phyloP scores from a whole-genome alignment of 2,113 vertebrate genomes.

The Apeltes quadracus region DNA sequence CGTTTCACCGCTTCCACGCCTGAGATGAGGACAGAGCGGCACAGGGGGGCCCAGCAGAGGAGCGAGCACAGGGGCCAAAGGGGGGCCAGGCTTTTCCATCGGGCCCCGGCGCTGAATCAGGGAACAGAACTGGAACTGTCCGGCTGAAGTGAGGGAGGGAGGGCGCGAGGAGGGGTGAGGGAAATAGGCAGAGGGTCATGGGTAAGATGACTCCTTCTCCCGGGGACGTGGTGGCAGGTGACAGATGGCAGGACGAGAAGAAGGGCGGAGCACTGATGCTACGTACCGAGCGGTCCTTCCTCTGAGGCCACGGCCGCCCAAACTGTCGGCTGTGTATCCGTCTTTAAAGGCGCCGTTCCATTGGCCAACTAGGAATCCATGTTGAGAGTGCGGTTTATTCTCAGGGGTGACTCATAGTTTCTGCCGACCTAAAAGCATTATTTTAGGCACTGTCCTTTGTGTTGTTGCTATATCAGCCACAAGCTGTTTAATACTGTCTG shows the following conservation, averaged over 20 bases:
- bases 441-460: slow-evolving; percentile 47
- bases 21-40: slow-evolving; percentile 2
- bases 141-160: slow-evolving; percentile 17
- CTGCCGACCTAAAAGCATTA: slow-evolving; percentile 38
- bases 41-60: neutral
- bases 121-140: slow-evolving; percentile 57
- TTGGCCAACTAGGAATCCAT: slow-evolving; percentile 57
- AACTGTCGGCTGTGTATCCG: slow-evolving; percentile 29
- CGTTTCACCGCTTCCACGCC: slow-evolving; percentile 34
- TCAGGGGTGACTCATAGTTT: slow-evolving; percentile 65
- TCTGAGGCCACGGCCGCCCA: slow-evolving; percentile 31
- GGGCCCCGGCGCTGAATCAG: slow-evolving; percentile 29
- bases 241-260: slow-evolving; percentile 47
- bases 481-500: neutral
- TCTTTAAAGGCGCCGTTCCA: slow-evolving; percentile 36
- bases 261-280: slow-evolving; percentile 43
- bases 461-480: slow-evolving; percentile 40
- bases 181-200: slow-evolving; percentile 52
- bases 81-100: neutral
- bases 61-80: slow-evolving; percentile 7
- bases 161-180: slow-evolving; percentile 5
- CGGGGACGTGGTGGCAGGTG: slow-evolving; percentile 47
- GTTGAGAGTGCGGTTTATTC: slow-evolving; percentile 59
- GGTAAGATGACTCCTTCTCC: slow-evolving; percentile 58
- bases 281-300: slow-evolving; percentile 35